Percentiles rank a stretch among this genome's conserved stretches.
These are phyloP conservation scores for Drosophila murphyi DNA, from an alignment of 1,140 invertebrate genomes.

Conservation along the genomic window DNA sequence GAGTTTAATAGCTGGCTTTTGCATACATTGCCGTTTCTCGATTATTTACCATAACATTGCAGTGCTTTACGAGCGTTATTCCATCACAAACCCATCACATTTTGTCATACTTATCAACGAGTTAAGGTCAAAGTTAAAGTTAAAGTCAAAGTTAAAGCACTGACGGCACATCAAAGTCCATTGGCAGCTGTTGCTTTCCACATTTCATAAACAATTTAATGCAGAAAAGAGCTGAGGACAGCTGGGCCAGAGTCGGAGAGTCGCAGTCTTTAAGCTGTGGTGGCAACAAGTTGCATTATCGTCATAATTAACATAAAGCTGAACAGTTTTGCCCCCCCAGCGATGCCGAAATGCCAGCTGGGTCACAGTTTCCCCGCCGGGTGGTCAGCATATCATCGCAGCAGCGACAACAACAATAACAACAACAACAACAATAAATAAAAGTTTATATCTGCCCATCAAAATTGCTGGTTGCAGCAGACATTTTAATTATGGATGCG, in stretches of 20 bases:
- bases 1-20: neutral
- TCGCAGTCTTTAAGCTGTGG: neutral
- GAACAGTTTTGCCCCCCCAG: constrained; percentile 47
- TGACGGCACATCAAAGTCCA: constrained; percentile 36
- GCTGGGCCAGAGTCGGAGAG: constrained; percentile 19
- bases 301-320: constrained; percentile 66
- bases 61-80: constrained; percentile 5
- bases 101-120: constrained; percentile 35
- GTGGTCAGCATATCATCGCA: constrained; percentile 51
- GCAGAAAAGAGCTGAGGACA: constrained; percentile 22
- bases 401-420: neutral
- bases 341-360: constrained; percentile 22
- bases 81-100: constrained; percentile 17
- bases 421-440: constrained; percentile 1
- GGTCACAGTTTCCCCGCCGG: constrained; percentile 42
- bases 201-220: neutral
- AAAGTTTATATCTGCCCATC: constrained; percentile 58
- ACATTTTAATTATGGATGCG: constrained; percentile 74
- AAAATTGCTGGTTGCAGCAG: constrained; percentile 66
- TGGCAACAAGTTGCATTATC: constrained; percentile 58
- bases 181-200: neutral
- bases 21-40: neutral
- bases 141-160: constrained; percentile 34
- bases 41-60: neutral
- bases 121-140: constrained; percentile 42